phyloP scores from a whole-genome alignment of 2,113 vertebrate genomes.

The Carassius carassius region DNA sequence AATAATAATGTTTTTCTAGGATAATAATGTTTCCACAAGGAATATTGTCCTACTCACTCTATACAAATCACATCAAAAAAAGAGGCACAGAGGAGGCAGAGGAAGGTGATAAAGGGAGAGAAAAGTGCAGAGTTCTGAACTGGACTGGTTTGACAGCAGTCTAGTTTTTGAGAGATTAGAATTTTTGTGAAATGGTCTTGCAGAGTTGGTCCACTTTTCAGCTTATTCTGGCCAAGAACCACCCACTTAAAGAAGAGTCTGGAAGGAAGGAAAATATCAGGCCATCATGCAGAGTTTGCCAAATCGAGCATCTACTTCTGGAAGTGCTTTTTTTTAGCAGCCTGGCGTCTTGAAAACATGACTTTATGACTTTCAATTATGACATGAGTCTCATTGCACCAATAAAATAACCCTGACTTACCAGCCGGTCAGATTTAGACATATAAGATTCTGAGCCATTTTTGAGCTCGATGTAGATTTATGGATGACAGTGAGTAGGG shows the following conservation, averaged over 20 bases:
- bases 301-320: background rate
- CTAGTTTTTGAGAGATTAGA: too few relatives aligned
- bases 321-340: background rate
- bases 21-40: too few relatives aligned
- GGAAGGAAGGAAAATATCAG: background rate
- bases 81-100: too few relatives aligned
- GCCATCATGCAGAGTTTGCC: background rate
- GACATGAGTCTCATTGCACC: background rate
- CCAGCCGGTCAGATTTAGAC: background rate
- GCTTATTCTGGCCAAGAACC: background rate
- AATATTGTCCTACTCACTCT: too few relatives aligned
- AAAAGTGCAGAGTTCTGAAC: too few relatives aligned
- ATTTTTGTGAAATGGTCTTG: too few relatives aligned
- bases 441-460: background rate
- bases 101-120: too few relatives aligned
- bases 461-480: background rate
- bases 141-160: too few relatives aligned
- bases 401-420: background rate
- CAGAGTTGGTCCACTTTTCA: background rate
- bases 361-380: background rate
- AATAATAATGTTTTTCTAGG: too few relatives aligned
- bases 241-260: background rate
- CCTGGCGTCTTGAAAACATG: background rate
- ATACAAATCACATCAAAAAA: too few relatives aligned
- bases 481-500: background rate